These are phyloP conservation scores for Poeciliopsis presidionis DNA, from an alignment of 2,797 vertebrate genomes.

Conservation along the genomic window DNA sequence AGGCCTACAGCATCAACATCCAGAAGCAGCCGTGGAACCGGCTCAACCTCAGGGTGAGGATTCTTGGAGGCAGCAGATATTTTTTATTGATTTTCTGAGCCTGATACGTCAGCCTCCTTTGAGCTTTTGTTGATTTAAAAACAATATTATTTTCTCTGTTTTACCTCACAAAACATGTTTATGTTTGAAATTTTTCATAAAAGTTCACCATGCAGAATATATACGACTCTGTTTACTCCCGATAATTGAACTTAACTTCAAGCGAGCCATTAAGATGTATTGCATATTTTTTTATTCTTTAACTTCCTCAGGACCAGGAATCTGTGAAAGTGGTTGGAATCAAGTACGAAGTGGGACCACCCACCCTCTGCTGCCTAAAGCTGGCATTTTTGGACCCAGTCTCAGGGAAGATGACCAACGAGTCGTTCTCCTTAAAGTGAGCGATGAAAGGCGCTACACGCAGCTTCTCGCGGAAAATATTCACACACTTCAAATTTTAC, in stretches of 20 bases:
- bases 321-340: constrained; percentile 97
- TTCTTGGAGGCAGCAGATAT: not conserved
- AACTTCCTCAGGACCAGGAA: constrained; percentile 90
- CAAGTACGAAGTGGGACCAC: constrained; percentile 96
- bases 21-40: constrained; percentile 99
- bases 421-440: constrained; percentile 98
- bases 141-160: not conserved
- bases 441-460: constrained; percentile 38
- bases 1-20: constrained; percentile 93
- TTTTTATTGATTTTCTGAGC: not conserved
- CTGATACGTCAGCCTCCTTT: not conserved
- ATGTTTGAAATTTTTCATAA: not conserved
- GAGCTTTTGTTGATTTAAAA: not conserved
- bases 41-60: constrained; percentile 94
- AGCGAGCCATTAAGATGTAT: not conserved
- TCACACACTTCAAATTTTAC: not conserved
- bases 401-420: constrained; percentile 97
- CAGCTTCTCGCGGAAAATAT: not conserved
- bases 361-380: constrained; percentile 96
- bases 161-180: not conserved
- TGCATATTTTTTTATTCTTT: not conserved
- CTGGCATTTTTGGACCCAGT: constrained; percentile 95
- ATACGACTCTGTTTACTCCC: not conserved
- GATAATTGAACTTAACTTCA: not conserved
- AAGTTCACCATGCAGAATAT: not conserved